Percentiles rank a stretch among this genome's conserved stretches.
These are phyloP conservation scores for Bombus confusus DNA, from an alignment of 1,140 invertebrate genomes.

Conservation along the genomic window DNA sequence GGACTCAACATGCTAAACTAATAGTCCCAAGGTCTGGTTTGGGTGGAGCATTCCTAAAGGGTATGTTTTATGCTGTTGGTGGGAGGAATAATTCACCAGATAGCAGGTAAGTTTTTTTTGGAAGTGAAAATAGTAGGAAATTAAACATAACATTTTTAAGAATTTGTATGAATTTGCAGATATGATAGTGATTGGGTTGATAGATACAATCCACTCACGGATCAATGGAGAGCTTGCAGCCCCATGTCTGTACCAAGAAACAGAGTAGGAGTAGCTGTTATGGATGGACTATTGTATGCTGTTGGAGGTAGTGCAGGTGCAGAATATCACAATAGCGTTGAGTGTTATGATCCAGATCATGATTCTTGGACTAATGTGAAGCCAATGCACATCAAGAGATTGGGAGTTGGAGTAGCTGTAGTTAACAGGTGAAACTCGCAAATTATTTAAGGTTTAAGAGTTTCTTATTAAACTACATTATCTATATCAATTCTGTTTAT, in stretches of 20 bases:
- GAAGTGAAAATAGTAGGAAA: neutral
- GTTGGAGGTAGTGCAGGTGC: constrained; percentile 93
- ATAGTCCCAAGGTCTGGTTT: constrained; percentile 93
- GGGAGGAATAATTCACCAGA: constrained; percentile 94
- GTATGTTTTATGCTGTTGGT: constrained; percentile 94
- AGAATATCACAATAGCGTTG: constrained; percentile 93
- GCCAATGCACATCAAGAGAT: constrained; percentile 91
- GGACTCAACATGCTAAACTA: constrained; percentile 90
- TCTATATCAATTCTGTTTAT: neutral
- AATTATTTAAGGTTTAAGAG: neutral
- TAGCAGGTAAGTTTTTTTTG: constrained; percentile 85
- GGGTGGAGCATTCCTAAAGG: constrained; percentile 93
- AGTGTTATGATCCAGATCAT: constrained; percentile 95
- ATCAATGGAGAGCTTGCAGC: constrained; percentile 90
- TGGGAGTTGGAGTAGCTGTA: constrained; percentile 94
- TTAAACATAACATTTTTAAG: neutral
- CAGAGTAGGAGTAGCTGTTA: constrained; percentile 94
- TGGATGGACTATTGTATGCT: constrained; percentile 95
- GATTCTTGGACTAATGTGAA: constrained; percentile 92
- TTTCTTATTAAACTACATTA: neutral
- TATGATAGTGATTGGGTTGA: constrained; percentile 82
- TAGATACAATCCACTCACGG: constrained; percentile 89
- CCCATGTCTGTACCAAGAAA: constrained; percentile 93
- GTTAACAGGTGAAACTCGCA: constrained; percentile 86
- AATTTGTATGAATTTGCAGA: constrained; percentile 57